Conservation (phyloP, 2,888 invertebrate species). For the Watsonalla cultraria region DNA sequence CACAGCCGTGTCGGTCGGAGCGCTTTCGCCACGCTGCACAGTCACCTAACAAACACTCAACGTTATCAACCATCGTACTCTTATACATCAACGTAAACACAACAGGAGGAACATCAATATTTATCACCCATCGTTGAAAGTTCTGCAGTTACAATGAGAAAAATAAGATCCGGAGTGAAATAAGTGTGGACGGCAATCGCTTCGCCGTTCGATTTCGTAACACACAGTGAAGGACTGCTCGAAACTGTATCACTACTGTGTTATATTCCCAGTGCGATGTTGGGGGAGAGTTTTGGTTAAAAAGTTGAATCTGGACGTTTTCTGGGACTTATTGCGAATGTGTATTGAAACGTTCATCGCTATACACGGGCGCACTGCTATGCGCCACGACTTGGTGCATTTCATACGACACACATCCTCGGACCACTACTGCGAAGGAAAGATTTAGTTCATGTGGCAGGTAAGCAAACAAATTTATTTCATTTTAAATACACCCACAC, state of each 20-base stretch:
- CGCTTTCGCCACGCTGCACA: slow-evolving; percentile 55
- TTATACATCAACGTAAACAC: slow-evolving; percentile 36
- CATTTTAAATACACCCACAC: too few species aligned
- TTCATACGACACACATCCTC: slow-evolving; percentile 89
- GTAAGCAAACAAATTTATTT: slow-evolving; percentile 32
- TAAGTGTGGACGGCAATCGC: slow-evolving; percentile 32
- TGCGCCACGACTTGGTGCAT: slow-evolving; percentile 86
- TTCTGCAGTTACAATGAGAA: slow-evolving; percentile 55
- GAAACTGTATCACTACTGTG: slow-evolving; percentile 61
- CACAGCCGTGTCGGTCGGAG: slow-evolving; percentile 22
- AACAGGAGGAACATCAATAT: slow-evolving; percentile 20
- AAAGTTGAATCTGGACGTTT: slow-evolving; percentile 58
- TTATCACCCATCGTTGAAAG: slow-evolving; percentile 16
- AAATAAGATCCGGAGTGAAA: slow-evolving; percentile 72
- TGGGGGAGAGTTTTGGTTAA: slow-evolving; percentile 66
- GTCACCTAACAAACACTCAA: slow-evolving; percentile 27
- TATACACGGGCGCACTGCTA: slow-evolving; percentile 83
- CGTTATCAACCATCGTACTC: slow-evolving; percentile 39
- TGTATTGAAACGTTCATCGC: slow-evolving; percentile 78
- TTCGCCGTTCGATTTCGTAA: slow-evolving; percentile 23
- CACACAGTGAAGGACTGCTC: slow-evolving; percentile 33
- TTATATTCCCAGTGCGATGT: slow-evolving; percentile 64
- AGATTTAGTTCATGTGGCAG: slow-evolving; percentile 60
- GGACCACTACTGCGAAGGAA: slow-evolving; percentile 86
- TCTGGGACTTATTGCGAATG: slow-evolving; percentile 73